Conservation (phyloP, 2,113 vertebrate genomes). For the Platichthys stellatus region DNA sequence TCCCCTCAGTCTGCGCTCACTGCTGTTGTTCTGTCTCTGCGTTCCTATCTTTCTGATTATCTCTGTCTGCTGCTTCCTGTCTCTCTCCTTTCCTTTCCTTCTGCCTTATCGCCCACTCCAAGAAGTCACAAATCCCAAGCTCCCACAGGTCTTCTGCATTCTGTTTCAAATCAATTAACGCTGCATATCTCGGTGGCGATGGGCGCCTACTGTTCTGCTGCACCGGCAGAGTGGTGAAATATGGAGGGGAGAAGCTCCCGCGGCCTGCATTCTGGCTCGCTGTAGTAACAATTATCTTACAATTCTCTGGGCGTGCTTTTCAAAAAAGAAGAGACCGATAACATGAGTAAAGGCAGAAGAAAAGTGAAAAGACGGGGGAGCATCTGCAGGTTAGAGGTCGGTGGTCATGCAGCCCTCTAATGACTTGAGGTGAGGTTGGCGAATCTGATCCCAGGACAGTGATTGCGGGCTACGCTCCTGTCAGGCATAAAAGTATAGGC, state of each 20-base stretch:
- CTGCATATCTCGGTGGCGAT: conserved; percentile 28
- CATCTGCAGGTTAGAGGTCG: conserved; percentile 20
- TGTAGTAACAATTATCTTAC: conserved; percentile 16
- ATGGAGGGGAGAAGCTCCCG: conserved; percentile 18
- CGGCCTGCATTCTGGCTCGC: conserved; percentile 6
- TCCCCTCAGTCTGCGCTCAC: neutral
- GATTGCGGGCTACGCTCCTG: neutral
- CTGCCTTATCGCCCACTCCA: neutral
- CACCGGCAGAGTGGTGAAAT: conserved; percentile 26
- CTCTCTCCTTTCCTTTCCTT: neutral
- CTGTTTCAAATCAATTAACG: conserved; percentile 56
- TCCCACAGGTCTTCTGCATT: conserved; percentile 2
- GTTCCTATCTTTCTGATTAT: conserved; percentile 26
- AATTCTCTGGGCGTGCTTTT: neutral
- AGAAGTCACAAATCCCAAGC: conserved; percentile 21
- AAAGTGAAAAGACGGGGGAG: neutral
- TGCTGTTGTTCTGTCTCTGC: neutral
- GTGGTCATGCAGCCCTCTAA: conserved; percentile 12
- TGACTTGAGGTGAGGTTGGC: neutral
- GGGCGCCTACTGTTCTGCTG: conserved; percentile 22
- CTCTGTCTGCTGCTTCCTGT: conserved; percentile 19
- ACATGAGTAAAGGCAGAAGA: neutral
- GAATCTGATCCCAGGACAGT: conserved; percentile 27
- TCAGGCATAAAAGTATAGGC: conserved; percentile 2
- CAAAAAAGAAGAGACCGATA: neutral